These are phyloP conservation scores for Cheilosia soror DNA, from an alignment of 2,888 invertebrate species.

Conservation along the genomic window DNA sequence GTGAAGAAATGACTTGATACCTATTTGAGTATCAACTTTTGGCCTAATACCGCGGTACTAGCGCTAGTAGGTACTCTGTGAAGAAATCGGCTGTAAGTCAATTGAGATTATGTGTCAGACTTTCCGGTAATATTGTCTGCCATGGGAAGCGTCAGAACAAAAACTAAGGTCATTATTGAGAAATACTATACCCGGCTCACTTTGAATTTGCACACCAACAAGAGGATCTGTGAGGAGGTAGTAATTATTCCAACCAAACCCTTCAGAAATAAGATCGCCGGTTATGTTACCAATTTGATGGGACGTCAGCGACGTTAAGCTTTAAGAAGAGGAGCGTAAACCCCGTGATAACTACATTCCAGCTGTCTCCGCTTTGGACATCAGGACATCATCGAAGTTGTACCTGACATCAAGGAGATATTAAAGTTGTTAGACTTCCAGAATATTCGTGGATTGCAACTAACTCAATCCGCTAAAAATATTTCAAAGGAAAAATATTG, in stretches of 20 bases:
- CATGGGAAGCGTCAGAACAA: slow-evolving; percentile 99
- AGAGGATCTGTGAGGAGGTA: slow-evolving; percentile 99
- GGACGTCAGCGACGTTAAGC: slow-evolving; percentile 98
- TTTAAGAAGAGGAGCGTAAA: slow-evolving; percentile 99
- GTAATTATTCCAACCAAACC: slow-evolving; percentile 99
- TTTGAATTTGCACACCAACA: slow-evolving; percentile 99
- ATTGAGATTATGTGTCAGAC: too few species aligned
- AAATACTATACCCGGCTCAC: slow-evolving; percentile 99
- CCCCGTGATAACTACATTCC: slow-evolving; percentile 99
- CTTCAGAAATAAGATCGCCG: slow-evolving; percentile 99
- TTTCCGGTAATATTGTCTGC: too few species aligned
- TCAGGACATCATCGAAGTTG: slow-evolving; percentile 98
- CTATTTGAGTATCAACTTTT: too few species aligned
- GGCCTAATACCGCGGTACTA: too few species aligned
- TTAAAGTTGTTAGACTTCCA: slow-evolving; percentile 98
- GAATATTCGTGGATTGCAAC: slow-evolving; percentile 95
- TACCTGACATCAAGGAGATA: slow-evolving; percentile 99
- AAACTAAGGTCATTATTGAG: slow-evolving; percentile 99
- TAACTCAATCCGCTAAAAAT: slow-evolving; percentile 92
- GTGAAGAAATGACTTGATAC: too few species aligned
- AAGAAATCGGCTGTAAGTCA: too few species aligned
- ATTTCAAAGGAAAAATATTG: too few species aligned
- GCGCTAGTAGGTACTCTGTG: too few species aligned
- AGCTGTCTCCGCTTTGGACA: slow-evolving; percentile 96
- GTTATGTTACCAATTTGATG: slow-evolving; percentile 99